These are phyloP conservation scores for Percopsis transmontana DNA, from an alignment of 2,113 vertebrate genomes.

Conservation along the genomic window DNA sequence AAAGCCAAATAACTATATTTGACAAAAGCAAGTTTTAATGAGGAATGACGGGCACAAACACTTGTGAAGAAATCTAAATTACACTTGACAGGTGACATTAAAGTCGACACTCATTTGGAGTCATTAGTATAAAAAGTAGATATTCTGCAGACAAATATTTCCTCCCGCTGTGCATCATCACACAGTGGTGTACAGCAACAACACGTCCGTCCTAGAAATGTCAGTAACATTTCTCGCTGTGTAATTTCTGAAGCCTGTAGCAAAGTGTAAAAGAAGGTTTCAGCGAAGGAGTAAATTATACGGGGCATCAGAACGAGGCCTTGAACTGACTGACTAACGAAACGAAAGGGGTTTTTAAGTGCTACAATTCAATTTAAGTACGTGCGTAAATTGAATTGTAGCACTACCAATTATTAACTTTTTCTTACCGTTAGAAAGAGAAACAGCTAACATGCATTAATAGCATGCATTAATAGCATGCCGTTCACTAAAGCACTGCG, in stretches of 20 bases:
- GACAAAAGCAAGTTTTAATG: slow-evolving; percentile 19
- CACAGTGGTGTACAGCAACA: slow-evolving; percentile 34
- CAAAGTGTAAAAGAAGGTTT: slow-evolving; percentile 37
- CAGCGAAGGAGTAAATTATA: slow-evolving; percentile 41
- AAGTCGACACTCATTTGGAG: slow-evolving; percentile 23
- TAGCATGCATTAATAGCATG: too few species aligned
- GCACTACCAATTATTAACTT: slow-evolving; percentile 9
- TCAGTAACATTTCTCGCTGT: slow-evolving; percentile 48
- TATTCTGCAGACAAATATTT: slow-evolving; percentile 24
- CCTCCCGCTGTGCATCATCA: not conserved
- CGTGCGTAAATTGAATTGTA: slow-evolving; percentile 25
- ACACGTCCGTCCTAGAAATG: slow-evolving; percentile 56
- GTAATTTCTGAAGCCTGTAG: slow-evolving; percentile 44
- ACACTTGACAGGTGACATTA: slow-evolving; percentile 13
- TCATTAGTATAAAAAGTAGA: not conserved
- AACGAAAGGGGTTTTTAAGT: slow-evolving; percentile 38
- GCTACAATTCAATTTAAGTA: slow-evolving; percentile 51
- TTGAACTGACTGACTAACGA: slow-evolving; percentile 27
- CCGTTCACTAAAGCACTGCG: too few species aligned
- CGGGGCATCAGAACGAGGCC: slow-evolving; percentile 25
- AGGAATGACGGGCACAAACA: slow-evolving; percentile 3
- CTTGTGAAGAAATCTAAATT: slow-evolving; percentile 22
- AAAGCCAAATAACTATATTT: slow-evolving; percentile 19
- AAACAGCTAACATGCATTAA: slow-evolving; percentile 8
- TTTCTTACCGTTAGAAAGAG: not conserved